Conservation (phyloP, 2,797 vertebrate species). For the Morus bassanus region DNA sequence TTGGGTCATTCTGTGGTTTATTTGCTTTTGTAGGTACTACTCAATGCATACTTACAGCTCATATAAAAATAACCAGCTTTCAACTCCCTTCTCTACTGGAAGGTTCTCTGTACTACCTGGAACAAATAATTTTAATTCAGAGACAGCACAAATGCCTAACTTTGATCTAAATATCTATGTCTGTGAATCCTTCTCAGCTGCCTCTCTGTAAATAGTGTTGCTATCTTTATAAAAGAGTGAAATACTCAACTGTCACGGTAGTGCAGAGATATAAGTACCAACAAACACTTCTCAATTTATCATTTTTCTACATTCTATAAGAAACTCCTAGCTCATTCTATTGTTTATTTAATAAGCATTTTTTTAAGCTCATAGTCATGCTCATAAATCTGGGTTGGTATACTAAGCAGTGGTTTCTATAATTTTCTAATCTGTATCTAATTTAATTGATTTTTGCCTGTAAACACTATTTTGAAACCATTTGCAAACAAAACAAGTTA, state of each 20-base stretch:
- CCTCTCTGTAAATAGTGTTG: not conserved
- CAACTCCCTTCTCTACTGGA: not conserved
- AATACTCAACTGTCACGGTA: not conserved
- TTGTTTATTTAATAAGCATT: not conserved
- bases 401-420: not conserved
- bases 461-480: not conserved
- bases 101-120: not conserved
- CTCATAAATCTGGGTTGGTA: not conserved
- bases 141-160: not conserved
- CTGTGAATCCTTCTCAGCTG: not conserved
- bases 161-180: not conserved
- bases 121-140: not conserved
- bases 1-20: not conserved
- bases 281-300: not conserved
- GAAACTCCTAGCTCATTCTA: not conserved
- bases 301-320: not conserved
- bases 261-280: not conserved
- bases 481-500: not conserved
- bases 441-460: not conserved
- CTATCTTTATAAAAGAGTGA: not conserved
- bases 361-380: not conserved
- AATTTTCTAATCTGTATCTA: not conserved
- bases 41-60: not conserved
- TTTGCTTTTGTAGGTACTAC: not conserved
- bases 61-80: not conserved